Base-by-base conservation (phyloP, 1,140 invertebrate species). In the Drosophila nannoptera region DNA sequence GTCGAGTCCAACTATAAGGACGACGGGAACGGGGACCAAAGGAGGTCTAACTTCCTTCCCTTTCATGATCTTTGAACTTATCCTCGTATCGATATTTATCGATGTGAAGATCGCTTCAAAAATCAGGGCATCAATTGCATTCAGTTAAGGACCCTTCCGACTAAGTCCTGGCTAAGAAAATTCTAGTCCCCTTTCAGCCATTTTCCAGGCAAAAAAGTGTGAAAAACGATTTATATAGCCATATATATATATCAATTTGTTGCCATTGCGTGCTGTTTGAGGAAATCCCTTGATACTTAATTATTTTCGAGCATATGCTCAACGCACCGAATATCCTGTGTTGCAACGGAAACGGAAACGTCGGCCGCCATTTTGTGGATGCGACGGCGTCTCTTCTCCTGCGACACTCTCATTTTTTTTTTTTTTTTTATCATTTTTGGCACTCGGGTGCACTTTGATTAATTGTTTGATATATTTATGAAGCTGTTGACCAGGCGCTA, bases 381-480 rank as follows among this genome's bases (percentile, higher is more conserved):
- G 29, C 32, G 45, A 7, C n/a, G 8, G 12, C 33, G 53, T n/a
- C 8, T 2, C 4, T 12, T 40, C 8, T 52, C 29, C n/a, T 12
- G 4, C 22, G n/a, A 42, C 40, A 9, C n/a, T 38, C 4, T 8
- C n/a, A 16, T 14, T 35, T 9, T 11, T 29, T 50, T 35, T 16
- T 53, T 35, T 38, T 22, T 53, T n/a, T 53, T 53, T 11, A 22
- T 38, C 22, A 22, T 40, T 40, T 67, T 49, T 66, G 16, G 45
- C 9, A 43, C n/a, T 46, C n/a, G 12, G 40, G 5, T 38, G 43
- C 43, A 56, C 52, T 65, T 65, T 69, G 62, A 69, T 69, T 69
- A 69, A 70, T 65, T 66, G 68, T 66, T 69, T 71, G 63, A 55
- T 71, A 61, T 67, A 67, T 67, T 67, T 61, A 55, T 71, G 69